Percentiles rank a stretch among this genome's conserved stretches.
phyloP scores from a whole-genome alignment of 2,888 invertebrate species.

The Orthosia gothica region DNA sequence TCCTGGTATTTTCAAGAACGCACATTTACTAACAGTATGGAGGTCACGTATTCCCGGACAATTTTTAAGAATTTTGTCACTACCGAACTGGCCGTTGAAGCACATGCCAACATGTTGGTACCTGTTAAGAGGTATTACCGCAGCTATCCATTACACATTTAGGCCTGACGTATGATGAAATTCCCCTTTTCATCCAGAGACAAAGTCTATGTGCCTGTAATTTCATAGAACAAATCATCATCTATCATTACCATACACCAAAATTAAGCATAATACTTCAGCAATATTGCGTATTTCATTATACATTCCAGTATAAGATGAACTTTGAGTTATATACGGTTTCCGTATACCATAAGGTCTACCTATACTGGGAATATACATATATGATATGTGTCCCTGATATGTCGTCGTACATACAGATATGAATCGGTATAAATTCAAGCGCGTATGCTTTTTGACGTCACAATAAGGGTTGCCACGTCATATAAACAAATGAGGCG shows the following conservation, averaged over 20 bases:
- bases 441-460: slow-evolving; percentile 59
- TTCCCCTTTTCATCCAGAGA: slow-evolving; percentile 6
- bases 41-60: too few species aligned
- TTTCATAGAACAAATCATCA: slow-evolving; percentile 15
- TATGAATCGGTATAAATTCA: slow-evolving; percentile 63
- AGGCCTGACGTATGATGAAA: not conserved
- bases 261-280: slow-evolving; percentile 21
- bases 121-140: not conserved
- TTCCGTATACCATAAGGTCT: not conserved
- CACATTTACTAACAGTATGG: too few species aligned
- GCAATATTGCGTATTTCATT: slow-evolving; percentile 20
- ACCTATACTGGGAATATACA: not conserved
- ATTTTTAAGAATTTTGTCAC: too few species aligned
- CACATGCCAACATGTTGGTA: not conserved
- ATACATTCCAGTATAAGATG: slow-evolving; percentile 4
- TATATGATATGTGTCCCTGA: not conserved
- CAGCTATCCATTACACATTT: not conserved
- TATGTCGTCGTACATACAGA: slow-evolving; percentile 17
- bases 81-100: not conserved
- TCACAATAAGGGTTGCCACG: slow-evolving; percentile 67
- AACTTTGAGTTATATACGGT: not conserved
- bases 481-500: slow-evolving; percentile 73
- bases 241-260: slow-evolving; percentile 24
- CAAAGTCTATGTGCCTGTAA: slow-evolving; percentile 7
- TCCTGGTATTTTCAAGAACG: too few species aligned